A percentile compares a stretch with the other conserved stretches of the same genome.
Conservation (phyloP, 2,888 invertebrate species). For the Unio delphinus region DNA sequence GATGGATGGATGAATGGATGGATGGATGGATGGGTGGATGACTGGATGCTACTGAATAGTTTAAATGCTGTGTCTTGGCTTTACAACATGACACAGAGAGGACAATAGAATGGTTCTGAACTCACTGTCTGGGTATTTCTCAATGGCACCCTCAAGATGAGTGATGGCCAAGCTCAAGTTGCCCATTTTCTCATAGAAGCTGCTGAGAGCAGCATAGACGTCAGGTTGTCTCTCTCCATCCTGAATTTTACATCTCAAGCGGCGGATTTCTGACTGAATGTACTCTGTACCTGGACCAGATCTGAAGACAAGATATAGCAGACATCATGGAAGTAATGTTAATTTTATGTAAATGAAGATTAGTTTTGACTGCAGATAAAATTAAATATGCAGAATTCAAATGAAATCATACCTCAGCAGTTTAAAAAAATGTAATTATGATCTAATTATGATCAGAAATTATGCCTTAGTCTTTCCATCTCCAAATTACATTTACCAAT, state of each 20-base stretch:
- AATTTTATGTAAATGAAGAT: background rate
- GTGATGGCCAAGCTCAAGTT: slow-evolving; percentile 38
- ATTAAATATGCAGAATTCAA: no score
- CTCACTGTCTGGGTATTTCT: slow-evolving; percentile 37
- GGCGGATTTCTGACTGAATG: slow-evolving; percentile 35
- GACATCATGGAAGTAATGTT: background rate
- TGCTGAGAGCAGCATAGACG: slow-evolving; percentile 46
- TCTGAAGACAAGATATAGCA: slow-evolving; percentile 21
- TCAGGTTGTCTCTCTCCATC: slow-evolving; percentile 21
- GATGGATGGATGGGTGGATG: no score
- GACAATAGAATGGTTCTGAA: background rate
- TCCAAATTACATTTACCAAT: no score
- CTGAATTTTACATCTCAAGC: slow-evolving; percentile 29
- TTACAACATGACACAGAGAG: no score
- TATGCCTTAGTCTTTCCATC: no score
- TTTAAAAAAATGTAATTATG: no score
- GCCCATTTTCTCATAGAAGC: slow-evolving; percentile 50
- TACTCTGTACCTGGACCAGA: slow-evolving; percentile 41
- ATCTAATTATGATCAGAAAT: no score
- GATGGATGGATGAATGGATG: no score
- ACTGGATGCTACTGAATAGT: no score
- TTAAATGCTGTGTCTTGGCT: no score
- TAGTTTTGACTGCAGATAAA: no score
- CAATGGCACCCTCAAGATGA: slow-evolving; percentile 43
- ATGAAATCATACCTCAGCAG: no score